Evolutionary conservation across 1,140 invertebrate species (phyloP).

Genomic region (Pseudachorutes palmiensis): DNA sequence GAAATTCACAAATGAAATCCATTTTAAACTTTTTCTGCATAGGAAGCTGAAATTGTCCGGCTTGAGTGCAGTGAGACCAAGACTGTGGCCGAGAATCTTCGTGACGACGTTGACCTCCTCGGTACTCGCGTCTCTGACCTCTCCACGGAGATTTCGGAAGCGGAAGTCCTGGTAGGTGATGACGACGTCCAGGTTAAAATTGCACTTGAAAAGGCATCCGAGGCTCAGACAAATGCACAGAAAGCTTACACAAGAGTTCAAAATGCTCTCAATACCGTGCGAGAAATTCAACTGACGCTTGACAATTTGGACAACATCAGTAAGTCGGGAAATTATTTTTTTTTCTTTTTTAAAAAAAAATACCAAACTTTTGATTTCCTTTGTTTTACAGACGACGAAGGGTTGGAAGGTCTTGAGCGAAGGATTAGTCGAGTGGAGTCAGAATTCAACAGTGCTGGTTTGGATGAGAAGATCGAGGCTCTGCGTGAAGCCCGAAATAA

Average conservation of each 20-base stretch:
- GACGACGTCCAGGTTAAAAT: slow-evolving; percentile 65
- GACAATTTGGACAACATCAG: slow-evolving; percentile 65
- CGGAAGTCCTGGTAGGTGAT: slow-evolving; percentile 62
- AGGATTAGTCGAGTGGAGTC: slow-evolving; percentile 64
- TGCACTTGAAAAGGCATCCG: slow-evolving; percentile 67
- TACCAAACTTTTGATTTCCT: slow-evolving; percentile 22
- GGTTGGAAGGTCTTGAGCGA: slow-evolving; percentile 62
- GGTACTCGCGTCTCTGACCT: slow-evolving; percentile 61
- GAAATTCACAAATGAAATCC: too few species aligned
- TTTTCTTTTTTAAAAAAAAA: slow-evolving; percentile 16
- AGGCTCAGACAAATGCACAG: slow-evolving; percentile 71
- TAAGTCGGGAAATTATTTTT: slow-evolving; percentile 40
- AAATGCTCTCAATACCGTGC: slow-evolving; percentile 66
- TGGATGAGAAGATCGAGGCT: slow-evolving; percentile 64
- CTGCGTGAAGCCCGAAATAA: slow-evolving; percentile 42
- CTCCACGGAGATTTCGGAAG: slow-evolving; percentile 54
- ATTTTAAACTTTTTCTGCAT: not conserved
- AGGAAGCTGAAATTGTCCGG: slow-evolving; percentile 66
- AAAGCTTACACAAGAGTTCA: slow-evolving; percentile 70
- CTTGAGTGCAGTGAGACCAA: slow-evolving; percentile 67
- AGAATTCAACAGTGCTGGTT: slow-evolving; percentile 60
- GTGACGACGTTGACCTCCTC: slow-evolving; percentile 67
- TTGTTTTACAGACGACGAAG: slow-evolving; percentile 50
- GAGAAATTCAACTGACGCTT: slow-evolving; percentile 69
- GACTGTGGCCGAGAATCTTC: slow-evolving; percentile 60